These are phyloP conservation scores for Epinephelus coioides DNA, from an alignment of 2,797 vertebrate genomes.

Conservation along the genomic window DNA sequence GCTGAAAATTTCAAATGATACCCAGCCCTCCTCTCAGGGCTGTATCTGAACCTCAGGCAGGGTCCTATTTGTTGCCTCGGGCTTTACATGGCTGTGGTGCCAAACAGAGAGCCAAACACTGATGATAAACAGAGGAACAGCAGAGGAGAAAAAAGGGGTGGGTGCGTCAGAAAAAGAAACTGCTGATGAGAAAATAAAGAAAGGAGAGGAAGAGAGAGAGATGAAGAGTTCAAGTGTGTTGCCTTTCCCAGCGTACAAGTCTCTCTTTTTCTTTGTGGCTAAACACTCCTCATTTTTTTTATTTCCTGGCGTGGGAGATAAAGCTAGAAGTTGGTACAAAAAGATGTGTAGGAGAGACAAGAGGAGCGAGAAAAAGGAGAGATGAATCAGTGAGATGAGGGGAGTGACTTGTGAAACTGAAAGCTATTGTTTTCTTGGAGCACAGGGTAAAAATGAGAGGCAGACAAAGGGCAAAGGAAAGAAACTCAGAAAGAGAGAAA, in stretches of 20 bases:
- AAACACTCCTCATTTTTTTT: slow-evolving; percentile 8
- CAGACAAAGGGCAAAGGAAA: neutral
- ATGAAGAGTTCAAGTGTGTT: slow-evolving; percentile 4
- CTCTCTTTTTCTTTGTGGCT: slow-evolving; percentile 22
- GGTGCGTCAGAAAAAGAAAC: neutral
- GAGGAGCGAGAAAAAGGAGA: neutral
- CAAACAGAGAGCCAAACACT: slow-evolving; percentile 17
- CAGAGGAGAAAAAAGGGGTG: neutral
- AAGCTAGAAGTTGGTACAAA: slow-evolving; percentile 15
- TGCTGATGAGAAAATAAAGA: neutral
- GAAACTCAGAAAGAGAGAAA: neutral
- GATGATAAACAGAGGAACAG: neutral
- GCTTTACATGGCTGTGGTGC: neutral
- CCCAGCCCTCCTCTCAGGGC: neutral
- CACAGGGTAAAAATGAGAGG: slow-evolving; percentile 1
- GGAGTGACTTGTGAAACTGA: slow-evolving; percentile 10
- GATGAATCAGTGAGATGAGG: slow-evolving; percentile 7
- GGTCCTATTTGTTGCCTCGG: slow-evolving; percentile 21
- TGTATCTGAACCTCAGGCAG: slow-evolving; percentile 6
- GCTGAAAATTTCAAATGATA: neutral
- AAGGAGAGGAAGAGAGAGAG: neutral
- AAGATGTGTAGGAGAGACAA: slow-evolving; percentile 16
- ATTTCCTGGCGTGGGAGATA: slow-evolving; percentile 23
- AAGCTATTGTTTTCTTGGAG: slow-evolving; percentile 7
- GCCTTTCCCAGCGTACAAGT: neutral